phyloP scores from a whole-genome alignment of 2,113 vertebrate species.

The Theristicus caerulescens region DNA sequence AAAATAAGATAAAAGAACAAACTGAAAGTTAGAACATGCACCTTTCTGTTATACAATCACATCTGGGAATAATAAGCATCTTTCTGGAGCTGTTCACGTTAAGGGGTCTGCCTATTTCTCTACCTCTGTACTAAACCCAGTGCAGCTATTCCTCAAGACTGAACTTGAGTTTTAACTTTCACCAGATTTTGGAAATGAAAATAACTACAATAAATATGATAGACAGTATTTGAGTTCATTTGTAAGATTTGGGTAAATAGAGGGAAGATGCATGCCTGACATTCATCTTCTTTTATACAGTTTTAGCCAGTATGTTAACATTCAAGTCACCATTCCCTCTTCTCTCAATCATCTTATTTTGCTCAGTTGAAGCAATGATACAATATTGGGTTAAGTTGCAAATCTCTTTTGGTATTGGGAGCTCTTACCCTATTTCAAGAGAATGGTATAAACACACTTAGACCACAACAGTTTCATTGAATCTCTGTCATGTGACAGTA shows the following conservation, averaged over 20 bases:
- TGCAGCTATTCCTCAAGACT: background rate
- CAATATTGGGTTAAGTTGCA: background rate
- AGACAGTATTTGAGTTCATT: background rate
- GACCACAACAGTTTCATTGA: background rate
- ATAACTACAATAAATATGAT: background rate
- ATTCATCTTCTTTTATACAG: background rate
- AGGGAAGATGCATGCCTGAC: background rate
- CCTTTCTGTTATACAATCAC: background rate
- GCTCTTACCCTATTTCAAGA: background rate
- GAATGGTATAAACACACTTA: background rate
- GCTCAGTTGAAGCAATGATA: background rate
- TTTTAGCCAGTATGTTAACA: background rate
- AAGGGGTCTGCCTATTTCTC: background rate
- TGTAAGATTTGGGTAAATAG: background rate
- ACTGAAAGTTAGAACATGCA: background rate
- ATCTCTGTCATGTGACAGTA: background rate
- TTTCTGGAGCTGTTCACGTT: background rate
- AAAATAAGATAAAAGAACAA: background rate
- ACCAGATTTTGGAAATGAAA: background rate
- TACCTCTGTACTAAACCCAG: background rate
- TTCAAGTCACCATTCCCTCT: background rate
- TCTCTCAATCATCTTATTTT: background rate
- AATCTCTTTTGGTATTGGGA: background rate
- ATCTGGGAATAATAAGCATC: background rate
- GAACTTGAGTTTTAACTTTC: background rate